These are phyloP conservation scores for Corythoichthys haematopterus DNA, from an alignment of 2,113 vertebrate species.

Conservation along the genomic window DNA sequence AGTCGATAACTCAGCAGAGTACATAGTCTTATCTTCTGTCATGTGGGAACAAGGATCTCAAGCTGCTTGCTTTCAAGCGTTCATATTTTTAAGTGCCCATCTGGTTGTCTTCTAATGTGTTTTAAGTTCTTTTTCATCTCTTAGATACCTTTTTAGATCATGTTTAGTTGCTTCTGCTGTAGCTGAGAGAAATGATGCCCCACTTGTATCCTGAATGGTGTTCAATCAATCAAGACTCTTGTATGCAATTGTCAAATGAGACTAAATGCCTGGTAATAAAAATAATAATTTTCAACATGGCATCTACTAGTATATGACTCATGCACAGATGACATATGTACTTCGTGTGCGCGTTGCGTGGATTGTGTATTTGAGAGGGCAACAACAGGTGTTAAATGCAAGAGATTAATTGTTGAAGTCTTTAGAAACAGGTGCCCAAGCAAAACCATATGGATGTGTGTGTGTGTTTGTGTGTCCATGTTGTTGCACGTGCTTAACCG, in stretches of 20 bases:
- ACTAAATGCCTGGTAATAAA: constrained; percentile 14
- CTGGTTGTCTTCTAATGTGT: constrained; percentile 60
- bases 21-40: constrained; percentile 51
- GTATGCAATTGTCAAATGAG: constrained; percentile 13
- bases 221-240: constrained; percentile 21
- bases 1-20: constrained; percentile 35
- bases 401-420: constrained; percentile 37
- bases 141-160: constrained; percentile 19
- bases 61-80: constrained; percentile 17
- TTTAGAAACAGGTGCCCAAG: constrained; percentile 27
- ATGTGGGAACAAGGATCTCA: constrained; percentile 41
- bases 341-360: constrained; percentile 1
- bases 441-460: constrained; percentile 4
- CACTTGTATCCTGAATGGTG: constrained; percentile 20
- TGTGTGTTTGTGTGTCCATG: constrained; percentile 15
- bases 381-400: constrained; percentile 59
- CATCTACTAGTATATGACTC: not conserved
- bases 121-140: constrained; percentile 51
- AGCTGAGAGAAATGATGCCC: not conserved
- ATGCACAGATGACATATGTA: constrained; percentile 39
- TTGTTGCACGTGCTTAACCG: constrained; percentile 6
- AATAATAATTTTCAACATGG: constrained; percentile 11
- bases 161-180: constrained; percentile 43
- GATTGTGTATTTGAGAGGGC: constrained; percentile 17
- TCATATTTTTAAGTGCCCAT: constrained; percentile 47